phyloP scores from a whole-genome alignment of 1,140 invertebrate genomes.

The Hirudo medicinalis region DNA sequence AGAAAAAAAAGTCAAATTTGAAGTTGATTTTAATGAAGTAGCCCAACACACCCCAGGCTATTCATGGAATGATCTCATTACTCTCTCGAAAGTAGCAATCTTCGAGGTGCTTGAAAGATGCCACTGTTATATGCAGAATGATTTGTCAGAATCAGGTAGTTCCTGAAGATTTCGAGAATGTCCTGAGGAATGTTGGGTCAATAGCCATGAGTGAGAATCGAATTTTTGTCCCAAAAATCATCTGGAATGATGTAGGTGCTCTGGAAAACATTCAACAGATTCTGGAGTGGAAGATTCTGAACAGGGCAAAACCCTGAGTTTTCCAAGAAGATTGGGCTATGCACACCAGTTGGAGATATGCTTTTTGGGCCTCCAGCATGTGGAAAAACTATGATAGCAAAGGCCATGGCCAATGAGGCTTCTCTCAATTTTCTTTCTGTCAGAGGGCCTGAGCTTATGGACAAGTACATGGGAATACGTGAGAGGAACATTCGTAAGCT shows the following conservation, averaged over 20 bases:
- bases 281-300: conserved; percentile 74
- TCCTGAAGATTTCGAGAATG: conserved; percentile 40
- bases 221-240: conserved; percentile 87
- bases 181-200: conserved; percentile 64
- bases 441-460: conserved; percentile 87
- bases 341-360: conserved; percentile 65
- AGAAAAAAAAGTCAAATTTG: neutral
- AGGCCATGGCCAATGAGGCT: conserved; percentile 85
- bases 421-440: conserved; percentile 93
- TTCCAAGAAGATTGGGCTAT: conserved; percentile 62
- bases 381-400: conserved; percentile 81
- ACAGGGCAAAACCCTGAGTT: conserved; percentile 54
- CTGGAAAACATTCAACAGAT: conserved; percentile 72
- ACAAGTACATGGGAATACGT: conserved; percentile 98
- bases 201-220: conserved; percentile 92
- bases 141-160: neutral
- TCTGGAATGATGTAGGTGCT: conserved; percentile 93
- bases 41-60: neutral
- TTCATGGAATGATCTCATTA: neutral
- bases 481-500: conserved; percentile 86
- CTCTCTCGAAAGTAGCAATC: neutral
- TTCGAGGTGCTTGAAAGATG: neutral
- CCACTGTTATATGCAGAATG: neutral
- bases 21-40: neutral
- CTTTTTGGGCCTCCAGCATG: conserved; percentile 85